Conservation (phyloP, 2,797 vertebrate genomes). For the Knipowitschia caucasica region DNA sequence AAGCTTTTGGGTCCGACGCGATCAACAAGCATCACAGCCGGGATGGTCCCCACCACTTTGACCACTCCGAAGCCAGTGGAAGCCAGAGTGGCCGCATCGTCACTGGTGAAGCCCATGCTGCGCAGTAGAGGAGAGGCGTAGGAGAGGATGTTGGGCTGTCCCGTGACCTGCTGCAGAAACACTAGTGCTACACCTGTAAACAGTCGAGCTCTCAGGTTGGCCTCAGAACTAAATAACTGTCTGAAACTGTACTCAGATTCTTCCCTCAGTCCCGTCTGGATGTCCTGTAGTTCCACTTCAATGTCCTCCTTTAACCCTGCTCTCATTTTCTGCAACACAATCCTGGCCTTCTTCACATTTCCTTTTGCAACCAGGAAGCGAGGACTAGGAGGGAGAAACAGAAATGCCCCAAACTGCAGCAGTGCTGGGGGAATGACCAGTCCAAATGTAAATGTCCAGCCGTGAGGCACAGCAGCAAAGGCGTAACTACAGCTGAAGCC, state of each 20-base stretch:
- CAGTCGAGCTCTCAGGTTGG: conserved; percentile 87
- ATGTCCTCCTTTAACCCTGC: conserved; percentile 58
- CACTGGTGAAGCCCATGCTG: conserved; percentile 90
- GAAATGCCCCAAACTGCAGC: conserved; percentile 82
- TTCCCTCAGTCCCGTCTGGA: conserved; percentile 85
- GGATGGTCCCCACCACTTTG: conserved; percentile 88
- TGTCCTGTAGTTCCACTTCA: conserved; percentile 80
- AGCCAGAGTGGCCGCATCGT: conserved; percentile 88
- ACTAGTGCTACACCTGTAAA: conserved; percentile 84
- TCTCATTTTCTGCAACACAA: conserved; percentile 81
- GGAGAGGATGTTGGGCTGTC: conserved; percentile 92
- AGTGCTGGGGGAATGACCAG: conserved; percentile 84
- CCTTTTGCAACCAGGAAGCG: conserved; percentile 88
- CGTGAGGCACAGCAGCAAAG: conserved; percentile 77
- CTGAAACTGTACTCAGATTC: conserved; percentile 84
- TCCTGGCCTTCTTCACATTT: conserved; percentile 77
- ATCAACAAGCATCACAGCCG: conserved; percentile 88
- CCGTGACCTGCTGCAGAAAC: conserved; percentile 91
- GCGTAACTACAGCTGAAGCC: conserved; percentile 90
- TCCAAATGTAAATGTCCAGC: conserved; percentile 91
- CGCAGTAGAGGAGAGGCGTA: conserved; percentile 92
- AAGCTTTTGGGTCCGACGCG: conserved; percentile 89
- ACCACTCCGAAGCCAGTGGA: conserved; percentile 91
- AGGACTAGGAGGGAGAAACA: conserved; percentile 89
- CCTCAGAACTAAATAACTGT: conserved; percentile 85